phyloP scores from a whole-genome alignment of 1,140 invertebrate species.

The Ceratina calcarata region DNA sequence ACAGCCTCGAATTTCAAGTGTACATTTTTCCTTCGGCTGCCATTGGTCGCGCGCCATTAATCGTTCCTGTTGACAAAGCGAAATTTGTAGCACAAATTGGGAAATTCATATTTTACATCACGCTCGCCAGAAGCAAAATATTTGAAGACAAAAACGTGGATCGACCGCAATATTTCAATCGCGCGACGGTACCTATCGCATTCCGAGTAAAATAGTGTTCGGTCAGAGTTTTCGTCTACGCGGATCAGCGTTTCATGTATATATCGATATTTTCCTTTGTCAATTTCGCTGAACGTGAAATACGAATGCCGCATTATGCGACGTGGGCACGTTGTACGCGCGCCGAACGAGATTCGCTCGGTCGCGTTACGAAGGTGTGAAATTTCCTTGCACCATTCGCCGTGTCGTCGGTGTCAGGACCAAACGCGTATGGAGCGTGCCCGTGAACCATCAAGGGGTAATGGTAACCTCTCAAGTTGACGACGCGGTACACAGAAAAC shows the following conservation, averaged over 20 bases:
- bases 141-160: neutral
- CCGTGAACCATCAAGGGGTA: constrained; percentile 53
- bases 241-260: neutral
- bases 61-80: neutral
- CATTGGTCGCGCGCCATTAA: too few relatives aligned
- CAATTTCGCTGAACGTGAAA: neutral
- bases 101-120: too few relatives aligned
- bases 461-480: constrained; percentile 39
- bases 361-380: constrained; percentile 30
- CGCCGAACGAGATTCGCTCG: constrained; percentile 38
- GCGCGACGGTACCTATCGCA: neutral
- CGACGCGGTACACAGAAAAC: constrained; percentile 28
- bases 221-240: neutral
- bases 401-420: constrained; percentile 44
- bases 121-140: neutral
- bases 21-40: neutral
- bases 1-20: neutral
- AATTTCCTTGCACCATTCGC: constrained; percentile 46
- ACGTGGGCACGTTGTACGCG: constrained; percentile 28
- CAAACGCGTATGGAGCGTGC: constrained; percentile 46
- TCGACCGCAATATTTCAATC: neutral
- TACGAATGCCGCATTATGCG: neutral
- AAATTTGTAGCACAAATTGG: too few relatives aligned
- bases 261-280: constrained; percentile 19
- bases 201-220: neutral